phyloP scores from a whole-genome alignment of 2,113 vertebrate genomes.

The Perca schrenkii region DNA sequence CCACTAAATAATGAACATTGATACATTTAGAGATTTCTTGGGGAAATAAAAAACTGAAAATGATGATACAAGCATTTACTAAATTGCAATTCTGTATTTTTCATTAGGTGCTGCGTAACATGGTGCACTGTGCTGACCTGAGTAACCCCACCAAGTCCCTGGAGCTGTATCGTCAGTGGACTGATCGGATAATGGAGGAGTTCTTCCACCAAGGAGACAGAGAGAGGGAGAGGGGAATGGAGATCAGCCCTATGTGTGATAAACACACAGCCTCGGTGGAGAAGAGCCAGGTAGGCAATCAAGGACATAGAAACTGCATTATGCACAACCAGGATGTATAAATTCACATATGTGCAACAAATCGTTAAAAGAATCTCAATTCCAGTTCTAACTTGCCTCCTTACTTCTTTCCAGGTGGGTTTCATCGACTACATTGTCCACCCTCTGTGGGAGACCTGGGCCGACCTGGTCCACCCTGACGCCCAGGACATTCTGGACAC shows the following conservation, averaged over 20 bases:
- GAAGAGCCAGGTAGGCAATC: constrained; percentile 92
- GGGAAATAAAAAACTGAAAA: neutral
- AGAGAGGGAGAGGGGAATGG: constrained; percentile 96
- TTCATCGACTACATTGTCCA: constrained; percentile 99
- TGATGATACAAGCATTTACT: neutral
- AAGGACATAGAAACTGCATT: neutral
- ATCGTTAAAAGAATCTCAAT: neutral
- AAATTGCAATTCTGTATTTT: neutral
- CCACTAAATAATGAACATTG: neutral
- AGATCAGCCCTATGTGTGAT: constrained; percentile 99
- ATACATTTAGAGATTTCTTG: neutral
- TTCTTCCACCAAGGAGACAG: constrained; percentile 99
- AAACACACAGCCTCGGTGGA: constrained; percentile 98
- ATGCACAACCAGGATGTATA: neutral
- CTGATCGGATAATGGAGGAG: constrained; percentile 98
- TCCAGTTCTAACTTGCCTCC: neutral
- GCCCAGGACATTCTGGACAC: constrained; percentile 99
- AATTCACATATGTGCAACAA: neutral
- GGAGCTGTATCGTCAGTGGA: constrained; percentile 98
- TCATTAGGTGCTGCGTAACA: constrained; percentile 94
- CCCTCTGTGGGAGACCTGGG: constrained; percentile 99
- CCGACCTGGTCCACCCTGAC: constrained; percentile 97
- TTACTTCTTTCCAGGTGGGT: constrained; percentile 87
- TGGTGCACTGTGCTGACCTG: constrained; percentile 98
- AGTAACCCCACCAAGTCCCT: constrained; percentile 98